Evolutionary conservation across 64 coral and sea anemone genomes (phyloP), one percentile per base, ranked within the genome.

Genomic region (Stichodactyla mertensii): DNA sequence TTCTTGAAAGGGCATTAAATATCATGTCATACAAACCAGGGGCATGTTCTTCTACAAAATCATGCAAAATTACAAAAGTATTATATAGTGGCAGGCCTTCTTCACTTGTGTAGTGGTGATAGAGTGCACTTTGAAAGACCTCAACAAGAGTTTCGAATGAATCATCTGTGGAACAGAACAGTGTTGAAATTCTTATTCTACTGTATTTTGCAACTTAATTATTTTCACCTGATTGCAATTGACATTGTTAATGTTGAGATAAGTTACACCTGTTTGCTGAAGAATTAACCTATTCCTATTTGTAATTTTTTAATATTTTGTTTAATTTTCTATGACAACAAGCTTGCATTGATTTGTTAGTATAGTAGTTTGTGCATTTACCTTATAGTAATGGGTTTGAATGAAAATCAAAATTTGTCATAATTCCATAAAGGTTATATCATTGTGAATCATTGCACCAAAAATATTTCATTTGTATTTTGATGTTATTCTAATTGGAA

Each of bases 31-130:
- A 94, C 15, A 94, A 57, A 14, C 78, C 88, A 61, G 84, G 88
- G 57, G 92, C 85, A 87, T 83, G 57, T 78, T 94, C 88, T 82
- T 89, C 85, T 67, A 67, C 80, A 84, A 94, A 90, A 62, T 89
- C 83, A 70, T 82, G 62, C 92, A n/a, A n/a, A n/a, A 94, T 94
- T 18, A 83, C 16, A 9, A 1, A 13, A 19, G 88, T 62, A 45
- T 83, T 86, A 55, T 90, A 90, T 16, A 94, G 56, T 54, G 88
- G 88, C 59, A 77, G 87, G 9, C 64, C 64, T 61, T 82, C 51
- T 67, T 89, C 59, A 62, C n/a, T 55, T 52, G 28, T 14, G 57
- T 89, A 86, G 23, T 89, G 78, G 10, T 77, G 77, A 31, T 86
- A 89, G 18, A 86, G 61, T 27, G 92, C 71, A 51, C 52, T 27